Percentiles rank a stretch among this genome's conserved stretches.
Evolutionary conservation across 23 tunicate genomes (phyloP).

Genomic region (Halocynthia roretzi): DNA sequence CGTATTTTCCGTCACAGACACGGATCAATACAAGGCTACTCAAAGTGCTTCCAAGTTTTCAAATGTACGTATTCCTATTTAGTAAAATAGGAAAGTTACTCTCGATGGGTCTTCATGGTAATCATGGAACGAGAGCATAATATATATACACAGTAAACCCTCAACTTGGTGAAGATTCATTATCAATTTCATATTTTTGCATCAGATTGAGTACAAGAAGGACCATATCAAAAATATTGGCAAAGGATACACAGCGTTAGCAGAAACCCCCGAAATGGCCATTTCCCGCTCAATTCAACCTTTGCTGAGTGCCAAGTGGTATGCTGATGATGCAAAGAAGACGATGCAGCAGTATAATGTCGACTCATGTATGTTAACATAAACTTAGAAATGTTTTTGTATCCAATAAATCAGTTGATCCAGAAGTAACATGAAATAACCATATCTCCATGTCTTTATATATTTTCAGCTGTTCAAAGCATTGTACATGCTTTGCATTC

Average conservation of each 20-base stretch:
- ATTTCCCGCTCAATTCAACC: conserved; percentile 22
- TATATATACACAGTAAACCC: too few species aligned
- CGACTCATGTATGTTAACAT: conserved; percentile 4
- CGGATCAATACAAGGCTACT: conserved; percentile 40
- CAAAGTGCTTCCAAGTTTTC: conserved; percentile 37
- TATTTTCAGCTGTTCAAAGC: conserved; percentile 53
- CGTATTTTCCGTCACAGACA: conserved; percentile 51
- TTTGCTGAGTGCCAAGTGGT: conserved; percentile 24
- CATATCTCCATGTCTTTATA: background rate
- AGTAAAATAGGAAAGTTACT: too few species aligned
- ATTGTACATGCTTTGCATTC: conserved; percentile 72
- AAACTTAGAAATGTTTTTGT: background rate
- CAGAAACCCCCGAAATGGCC: conserved; percentile 18
- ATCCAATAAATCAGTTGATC: background rate
- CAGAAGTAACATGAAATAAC: background rate
- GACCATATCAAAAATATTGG: conserved; percentile 52
- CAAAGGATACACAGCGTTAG: conserved; percentile 14
- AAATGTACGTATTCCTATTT: conserved; percentile 30
- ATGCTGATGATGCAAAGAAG: conserved; percentile 20
- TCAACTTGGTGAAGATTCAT: background rate
- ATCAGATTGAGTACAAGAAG: conserved; percentile 53
- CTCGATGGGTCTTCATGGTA: too few species aligned
- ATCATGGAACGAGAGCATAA: too few species aligned
- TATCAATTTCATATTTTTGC: background rate
- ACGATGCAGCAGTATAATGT: conserved; percentile 20